phyloP scores from a whole-genome alignment of 2,113 vertebrate species.

The Rallus limicola region DNA sequence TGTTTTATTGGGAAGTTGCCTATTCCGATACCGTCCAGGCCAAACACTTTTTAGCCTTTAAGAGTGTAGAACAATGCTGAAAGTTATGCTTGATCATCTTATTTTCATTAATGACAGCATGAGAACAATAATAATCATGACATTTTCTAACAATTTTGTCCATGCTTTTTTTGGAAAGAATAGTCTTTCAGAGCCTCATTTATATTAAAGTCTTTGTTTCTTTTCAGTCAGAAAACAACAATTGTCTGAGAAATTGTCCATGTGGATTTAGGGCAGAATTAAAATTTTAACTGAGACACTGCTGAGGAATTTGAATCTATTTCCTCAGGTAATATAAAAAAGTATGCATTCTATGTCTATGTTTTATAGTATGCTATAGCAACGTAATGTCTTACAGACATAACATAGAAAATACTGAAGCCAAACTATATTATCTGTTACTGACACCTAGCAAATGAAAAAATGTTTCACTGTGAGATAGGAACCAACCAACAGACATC shows the following conservation, averaged over 20 bases:
- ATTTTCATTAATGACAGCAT: background rate
- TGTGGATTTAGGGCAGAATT: background rate
- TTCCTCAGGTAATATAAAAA: background rate
- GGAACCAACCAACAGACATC: background rate
- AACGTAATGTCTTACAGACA: background rate
- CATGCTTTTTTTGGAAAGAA: background rate
- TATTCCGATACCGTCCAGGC: background rate
- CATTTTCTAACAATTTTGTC: background rate
- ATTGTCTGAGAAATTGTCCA: background rate
- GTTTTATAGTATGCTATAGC: background rate
- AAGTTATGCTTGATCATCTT: background rate
- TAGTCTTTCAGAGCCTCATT: background rate
- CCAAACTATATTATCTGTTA: background rate
- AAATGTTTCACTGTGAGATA: background rate
- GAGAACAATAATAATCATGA: background rate
- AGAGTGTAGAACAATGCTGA: background rate
- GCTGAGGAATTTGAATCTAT: background rate
- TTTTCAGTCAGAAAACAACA: background rate
- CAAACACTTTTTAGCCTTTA: background rate
- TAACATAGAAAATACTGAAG: background rate
- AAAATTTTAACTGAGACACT: background rate
- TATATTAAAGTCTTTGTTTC: background rate
- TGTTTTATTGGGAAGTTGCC: background rate
- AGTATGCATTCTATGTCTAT: background rate
- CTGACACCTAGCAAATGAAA: background rate